phyloP scores from a whole-genome alignment of 1,140 invertebrate genomes.

The Meloidogyne chitwoodi region DNA sequence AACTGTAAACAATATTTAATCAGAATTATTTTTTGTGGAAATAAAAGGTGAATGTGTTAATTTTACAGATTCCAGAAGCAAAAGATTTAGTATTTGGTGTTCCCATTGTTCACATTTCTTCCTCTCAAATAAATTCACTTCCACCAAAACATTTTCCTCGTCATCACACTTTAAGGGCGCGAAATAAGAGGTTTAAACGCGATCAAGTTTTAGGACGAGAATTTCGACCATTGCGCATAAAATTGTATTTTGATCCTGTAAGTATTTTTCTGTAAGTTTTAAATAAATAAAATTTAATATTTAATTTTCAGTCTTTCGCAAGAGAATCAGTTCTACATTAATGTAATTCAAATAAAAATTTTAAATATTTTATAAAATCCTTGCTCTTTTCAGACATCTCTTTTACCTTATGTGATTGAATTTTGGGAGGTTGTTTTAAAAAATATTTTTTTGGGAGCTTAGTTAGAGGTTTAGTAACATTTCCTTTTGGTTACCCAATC shows the following conservation, averaged over 20 bases:
- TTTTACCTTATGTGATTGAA: constrained; percentile 28
- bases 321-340: constrained; percentile 30
- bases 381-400: constrained; percentile 23
- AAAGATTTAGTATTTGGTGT: constrained; percentile 13
- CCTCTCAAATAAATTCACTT: neutral
- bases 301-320: constrained; percentile 17
- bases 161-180: constrained; percentile 2
- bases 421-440: constrained; percentile 33
- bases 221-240: constrained; percentile 22
- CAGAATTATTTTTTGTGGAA: neutral
- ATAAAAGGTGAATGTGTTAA: neutral
- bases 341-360: constrained; percentile 12
- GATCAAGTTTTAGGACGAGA: constrained; percentile 10
- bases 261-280: constrained; percentile 31
- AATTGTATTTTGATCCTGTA: constrained; percentile 27
- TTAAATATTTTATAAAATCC: neutral
- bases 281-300: neutral
- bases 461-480: no score
- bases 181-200: constrained; percentile 9
- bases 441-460: no score
- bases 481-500: no score
- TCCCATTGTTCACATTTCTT: neutral
- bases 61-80: constrained; percentile 11
- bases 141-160: neutral
- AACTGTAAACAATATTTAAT: no score